Conservation (phyloP, 2,113 vertebrate genomes). For the Leptocoma aspasia region DNA sequence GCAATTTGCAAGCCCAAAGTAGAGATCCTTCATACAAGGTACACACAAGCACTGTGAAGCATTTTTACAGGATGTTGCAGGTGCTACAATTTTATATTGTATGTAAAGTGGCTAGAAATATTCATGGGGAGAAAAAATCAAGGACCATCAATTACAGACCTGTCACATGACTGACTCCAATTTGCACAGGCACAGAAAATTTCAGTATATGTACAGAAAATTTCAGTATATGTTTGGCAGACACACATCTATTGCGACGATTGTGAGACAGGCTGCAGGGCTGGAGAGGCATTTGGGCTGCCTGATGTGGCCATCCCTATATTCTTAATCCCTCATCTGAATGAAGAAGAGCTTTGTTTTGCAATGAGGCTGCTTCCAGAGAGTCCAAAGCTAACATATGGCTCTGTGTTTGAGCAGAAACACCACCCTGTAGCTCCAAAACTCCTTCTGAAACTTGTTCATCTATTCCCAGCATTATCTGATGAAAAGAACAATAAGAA, state of each 20-base stretch:
- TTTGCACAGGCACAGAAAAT: not conserved
- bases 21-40: not conserved
- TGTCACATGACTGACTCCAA: not conserved
- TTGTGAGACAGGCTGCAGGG: not conserved
- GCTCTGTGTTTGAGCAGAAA: slow-evolving; percentile 16
- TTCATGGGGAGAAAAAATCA: not conserved
- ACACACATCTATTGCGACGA: not conserved
- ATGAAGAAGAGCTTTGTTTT: not conserved
- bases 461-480: slow-evolving; percentile 20
- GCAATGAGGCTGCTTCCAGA: not conserved
- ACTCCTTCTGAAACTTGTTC: slow-evolving; percentile 7
- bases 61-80: not conserved
- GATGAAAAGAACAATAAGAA: slow-evolving; percentile 40
- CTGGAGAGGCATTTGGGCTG: not conserved
- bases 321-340: not conserved
- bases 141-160: not conserved
- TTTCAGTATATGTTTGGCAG: not conserved
- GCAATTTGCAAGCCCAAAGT: not conserved
- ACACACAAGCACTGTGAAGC: not conserved
- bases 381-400: not conserved
- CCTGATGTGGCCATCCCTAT: not conserved
- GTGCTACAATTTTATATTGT: not conserved
- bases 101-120: not conserved
- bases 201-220: not conserved
- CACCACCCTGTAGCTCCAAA: not conserved